Conservation (phyloP, 2,797 vertebrate species). For the Pogonophryne albipinna region DNA sequence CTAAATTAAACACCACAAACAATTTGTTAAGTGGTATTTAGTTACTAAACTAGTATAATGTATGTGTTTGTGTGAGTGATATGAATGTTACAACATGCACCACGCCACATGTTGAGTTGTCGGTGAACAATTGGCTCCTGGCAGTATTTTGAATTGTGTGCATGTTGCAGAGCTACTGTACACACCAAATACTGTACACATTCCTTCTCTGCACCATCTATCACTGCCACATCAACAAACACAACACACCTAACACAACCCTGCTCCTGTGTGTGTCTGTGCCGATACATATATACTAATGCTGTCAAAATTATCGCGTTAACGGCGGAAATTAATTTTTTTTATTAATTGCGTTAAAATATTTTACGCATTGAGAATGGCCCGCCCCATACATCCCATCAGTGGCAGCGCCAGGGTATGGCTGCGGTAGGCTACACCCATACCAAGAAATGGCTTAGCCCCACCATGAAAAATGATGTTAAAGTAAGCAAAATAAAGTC, state of each 20-base stretch:
- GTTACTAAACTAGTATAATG: background rate
- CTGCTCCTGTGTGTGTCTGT: conserved; percentile 9
- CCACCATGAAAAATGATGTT: too few relatives aligned
- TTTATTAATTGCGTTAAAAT: too few relatives aligned
- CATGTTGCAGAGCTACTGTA: conserved; percentile 32
- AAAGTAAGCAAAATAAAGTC: too few relatives aligned
- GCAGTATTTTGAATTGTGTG: conserved; percentile 58
- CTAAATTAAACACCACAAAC: too few relatives aligned
- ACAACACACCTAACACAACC: conserved; percentile 32
- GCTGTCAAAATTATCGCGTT: too few relatives aligned
- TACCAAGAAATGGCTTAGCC: too few relatives aligned
- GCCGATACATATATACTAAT: background rate
- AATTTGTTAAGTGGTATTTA: background rate
- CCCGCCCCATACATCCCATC: too few relatives aligned
- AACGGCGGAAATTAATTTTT: too few relatives aligned
- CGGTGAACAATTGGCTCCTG: conserved; percentile 19
- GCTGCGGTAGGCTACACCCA: too few relatives aligned
- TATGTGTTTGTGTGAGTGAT: background rate
- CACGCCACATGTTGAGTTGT: conserved; percentile 34
- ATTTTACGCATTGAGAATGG: too few relatives aligned
- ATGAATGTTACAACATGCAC: background rate
- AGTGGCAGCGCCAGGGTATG: too few relatives aligned
- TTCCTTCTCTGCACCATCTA: conserved; percentile 62
- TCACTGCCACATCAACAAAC: conserved; percentile 64
- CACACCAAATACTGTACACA: conserved; percentile 32